These are phyloP conservation scores for Phycodurus eques DNA, from an alignment of 2,113 vertebrate species.

Conservation along the genomic window DNA sequence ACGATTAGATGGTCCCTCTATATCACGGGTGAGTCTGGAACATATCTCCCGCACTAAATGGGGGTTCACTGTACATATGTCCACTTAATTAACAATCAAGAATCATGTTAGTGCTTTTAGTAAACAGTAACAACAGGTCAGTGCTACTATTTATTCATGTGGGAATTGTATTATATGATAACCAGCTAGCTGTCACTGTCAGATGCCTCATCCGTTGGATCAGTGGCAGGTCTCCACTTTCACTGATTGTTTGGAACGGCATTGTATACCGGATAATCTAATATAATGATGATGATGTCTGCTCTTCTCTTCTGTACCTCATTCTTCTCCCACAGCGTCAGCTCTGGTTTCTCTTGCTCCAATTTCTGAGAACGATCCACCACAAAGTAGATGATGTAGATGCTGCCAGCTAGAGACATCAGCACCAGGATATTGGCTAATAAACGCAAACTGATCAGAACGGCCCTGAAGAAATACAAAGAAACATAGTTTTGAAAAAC, in stretches of 20 bases:
- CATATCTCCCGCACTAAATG: not conserved
- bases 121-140: not conserved
- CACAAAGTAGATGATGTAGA: constrained; percentile 98
- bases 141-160: not conserved
- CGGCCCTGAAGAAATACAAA: constrained; percentile 72
- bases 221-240: constrained; percentile 17
- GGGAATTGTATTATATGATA: constrained; percentile 5
- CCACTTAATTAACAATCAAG: not conserved
- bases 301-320: constrained; percentile 74
- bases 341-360: constrained; percentile 83
- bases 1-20: not conserved
- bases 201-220: not conserved
- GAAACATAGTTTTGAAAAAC: not conserved
- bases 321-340: constrained; percentile 97
- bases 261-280: constrained; percentile 24
- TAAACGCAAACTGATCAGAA: constrained; percentile 89
- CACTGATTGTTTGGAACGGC: constrained; percentile 17
- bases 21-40: not conserved
- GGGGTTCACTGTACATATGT: not conserved
- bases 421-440: constrained; percentile 93
- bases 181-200: not conserved
- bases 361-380: constrained; percentile 94
- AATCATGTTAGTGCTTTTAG: not conserved
- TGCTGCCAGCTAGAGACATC: constrained; percentile 93
- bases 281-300: constrained; percentile 31